phyloP scores from a whole-genome alignment of 2,888 invertebrate species.

The Cheilosia variabilis region DNA sequence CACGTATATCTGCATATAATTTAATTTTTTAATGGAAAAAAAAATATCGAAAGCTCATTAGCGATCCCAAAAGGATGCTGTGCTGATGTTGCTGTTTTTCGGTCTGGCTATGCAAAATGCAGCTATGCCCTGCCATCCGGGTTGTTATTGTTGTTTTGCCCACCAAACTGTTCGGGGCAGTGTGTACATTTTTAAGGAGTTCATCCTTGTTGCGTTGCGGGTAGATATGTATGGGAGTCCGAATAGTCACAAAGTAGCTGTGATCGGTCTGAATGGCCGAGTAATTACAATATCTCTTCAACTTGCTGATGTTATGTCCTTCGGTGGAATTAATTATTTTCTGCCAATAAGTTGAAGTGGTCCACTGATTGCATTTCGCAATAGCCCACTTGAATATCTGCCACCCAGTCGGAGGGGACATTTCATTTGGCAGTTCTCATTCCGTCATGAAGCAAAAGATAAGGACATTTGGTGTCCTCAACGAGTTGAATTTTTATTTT shows the following conservation, averaged over 20 bases:
- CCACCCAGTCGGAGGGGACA: background rate
- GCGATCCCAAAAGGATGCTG: slow-evolving; percentile 66
- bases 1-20: slow-evolving; percentile 42
- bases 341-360: slow-evolving; percentile 63
- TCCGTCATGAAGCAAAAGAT: slow-evolving; percentile 31
- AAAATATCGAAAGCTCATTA: slow-evolving; percentile 71
- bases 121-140: slow-evolving; percentile 41
- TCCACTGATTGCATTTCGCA: slow-evolving; percentile 39
- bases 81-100: slow-evolving; percentile 56
- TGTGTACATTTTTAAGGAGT: slow-evolving; percentile 31
- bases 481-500: background rate
- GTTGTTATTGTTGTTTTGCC: slow-evolving; percentile 38
- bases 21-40: slow-evolving; percentile 70
- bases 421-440: background rate
- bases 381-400: background rate
- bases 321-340: slow-evolving; percentile 67
- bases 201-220: background rate
- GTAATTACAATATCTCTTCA: slow-evolving; percentile 56
- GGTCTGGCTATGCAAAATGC: slow-evolving; percentile 35
- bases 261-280: slow-evolving; percentile 32
- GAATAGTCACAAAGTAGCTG: slow-evolving; percentile 19
- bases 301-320: slow-evolving; percentile 37
- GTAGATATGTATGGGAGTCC: background rate
- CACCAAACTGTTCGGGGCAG: slow-evolving; percentile 25
- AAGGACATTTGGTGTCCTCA: slow-evolving; percentile 23